A percentile compares a stretch with the other conserved stretches of the same genome.
phyloP scores from a whole-genome alignment of 2,888 invertebrate species.

The Sclerodermus sp. region DNA sequence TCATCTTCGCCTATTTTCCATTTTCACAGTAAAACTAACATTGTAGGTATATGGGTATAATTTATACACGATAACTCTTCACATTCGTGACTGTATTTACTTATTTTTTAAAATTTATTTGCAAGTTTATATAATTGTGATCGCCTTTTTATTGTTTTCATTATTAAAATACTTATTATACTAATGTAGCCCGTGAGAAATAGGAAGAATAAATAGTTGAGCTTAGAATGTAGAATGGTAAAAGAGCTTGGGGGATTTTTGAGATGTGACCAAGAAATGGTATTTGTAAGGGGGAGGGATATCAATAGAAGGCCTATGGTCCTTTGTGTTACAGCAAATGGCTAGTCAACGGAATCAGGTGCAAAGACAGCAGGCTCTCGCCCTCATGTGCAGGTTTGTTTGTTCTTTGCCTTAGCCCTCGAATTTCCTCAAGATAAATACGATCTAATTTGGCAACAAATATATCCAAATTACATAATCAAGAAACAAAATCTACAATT shows the following conservation, averaged over 20 bases:
- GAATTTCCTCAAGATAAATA: constrained; percentile 7
- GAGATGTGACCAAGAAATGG: constrained; percentile 34
- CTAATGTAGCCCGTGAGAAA: no score
- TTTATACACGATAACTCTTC: no score
- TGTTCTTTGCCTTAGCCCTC: constrained; percentile 45
- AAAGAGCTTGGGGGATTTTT: constrained; percentile 43
- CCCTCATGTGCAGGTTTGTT: constrained; percentile 85
- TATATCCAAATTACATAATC: no score
- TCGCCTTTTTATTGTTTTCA: not conserved
- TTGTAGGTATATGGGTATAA: no score
- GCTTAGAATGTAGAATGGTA: constrained; percentile 40
- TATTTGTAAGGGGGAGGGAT: constrained; percentile 47
- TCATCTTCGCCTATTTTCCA: no score
- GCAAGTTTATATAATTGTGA: not conserved
- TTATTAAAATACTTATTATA: no score
- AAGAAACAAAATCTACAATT: not conserved
- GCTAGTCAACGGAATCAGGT: constrained; percentile 87
- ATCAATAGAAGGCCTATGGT: constrained; percentile 56
- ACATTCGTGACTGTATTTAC: no score
- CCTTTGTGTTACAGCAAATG: constrained; percentile 72
- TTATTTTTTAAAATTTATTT: not conserved
- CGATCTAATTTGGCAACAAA: not conserved
- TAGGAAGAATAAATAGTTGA: constrained; percentile 27
- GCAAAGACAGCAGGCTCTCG: constrained; percentile 86
- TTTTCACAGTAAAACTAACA: no score